Percentiles rank a stretch among this genome's conserved stretches.
These are phyloP conservation scores for Odocoileus virginianus DNA, from an alignment of 2,113 vertebrate genomes.

Conservation along the genomic window DNA sequence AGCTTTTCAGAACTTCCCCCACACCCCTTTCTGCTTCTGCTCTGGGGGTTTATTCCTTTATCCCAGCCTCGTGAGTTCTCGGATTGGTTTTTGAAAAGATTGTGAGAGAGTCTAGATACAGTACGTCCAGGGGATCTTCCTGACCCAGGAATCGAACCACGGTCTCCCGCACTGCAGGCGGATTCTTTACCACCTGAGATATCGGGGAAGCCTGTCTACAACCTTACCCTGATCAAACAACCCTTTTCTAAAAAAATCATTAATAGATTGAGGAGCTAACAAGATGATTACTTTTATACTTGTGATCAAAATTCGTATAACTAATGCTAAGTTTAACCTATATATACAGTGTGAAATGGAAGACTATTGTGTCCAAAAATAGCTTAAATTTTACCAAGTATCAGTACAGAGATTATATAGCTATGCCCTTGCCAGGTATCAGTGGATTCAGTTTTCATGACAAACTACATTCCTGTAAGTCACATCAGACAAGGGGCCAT, in stretches of 20 bases:
- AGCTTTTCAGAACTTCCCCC: not conserved
- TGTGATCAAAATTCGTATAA: not conserved
- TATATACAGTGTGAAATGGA: not conserved
- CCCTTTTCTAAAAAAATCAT: not conserved
- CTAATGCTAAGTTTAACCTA: not conserved
- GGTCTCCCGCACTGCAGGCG: fast-evolving
- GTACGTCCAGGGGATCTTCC: not conserved
- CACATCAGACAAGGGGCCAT: not conserved
- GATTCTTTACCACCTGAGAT: not conserved
- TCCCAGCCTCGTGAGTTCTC: fast-evolving
- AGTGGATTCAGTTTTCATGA: not conserved
- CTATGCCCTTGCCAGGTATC: not conserved
- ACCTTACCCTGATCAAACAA: not conserved
- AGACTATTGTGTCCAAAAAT: not conserved
- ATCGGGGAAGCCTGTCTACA: not conserved
- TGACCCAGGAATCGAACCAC: not conserved
- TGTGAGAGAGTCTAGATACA: not conserved
- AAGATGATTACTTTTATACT: not conserved
- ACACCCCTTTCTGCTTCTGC: fast-evolving
- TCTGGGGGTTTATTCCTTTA: fast-evolving
- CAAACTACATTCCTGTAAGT: not conserved
- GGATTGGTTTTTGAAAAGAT: not conserved
- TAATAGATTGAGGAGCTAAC: not conserved
- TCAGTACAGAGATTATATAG: not conserved
- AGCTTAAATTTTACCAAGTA: not conserved